phyloP scores from a whole-genome alignment of 2,888 invertebrate genomes.

The Phorcus lineatus region DNA sequence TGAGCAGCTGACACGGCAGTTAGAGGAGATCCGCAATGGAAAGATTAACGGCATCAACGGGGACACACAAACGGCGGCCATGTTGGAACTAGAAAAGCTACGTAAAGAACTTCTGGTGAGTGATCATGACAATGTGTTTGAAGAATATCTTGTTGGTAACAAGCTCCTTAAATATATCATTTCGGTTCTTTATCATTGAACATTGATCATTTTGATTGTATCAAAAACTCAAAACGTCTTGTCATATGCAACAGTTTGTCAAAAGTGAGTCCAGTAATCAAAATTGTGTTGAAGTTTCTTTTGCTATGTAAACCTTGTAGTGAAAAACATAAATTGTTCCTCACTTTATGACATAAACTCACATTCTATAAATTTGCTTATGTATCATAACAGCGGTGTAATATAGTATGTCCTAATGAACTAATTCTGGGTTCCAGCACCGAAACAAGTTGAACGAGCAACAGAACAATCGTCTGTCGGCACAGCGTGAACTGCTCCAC shows the following conservation, averaged over 20 bases:
- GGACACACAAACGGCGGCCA: slow-evolving; percentile 72
- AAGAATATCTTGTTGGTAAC: too few relatives aligned
- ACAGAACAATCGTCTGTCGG: slow-evolving; percentile 91
- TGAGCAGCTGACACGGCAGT: slow-evolving; percentile 94
- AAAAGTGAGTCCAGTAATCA: too few relatives aligned
- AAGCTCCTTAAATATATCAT: background rate
- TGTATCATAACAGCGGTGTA: too few relatives aligned
- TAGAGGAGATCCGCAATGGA: slow-evolving; percentile 89
- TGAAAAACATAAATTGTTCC: too few relatives aligned
- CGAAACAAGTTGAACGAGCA: slow-evolving; percentile 97
- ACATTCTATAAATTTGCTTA: too few relatives aligned
- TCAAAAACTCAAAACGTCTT: too few relatives aligned
- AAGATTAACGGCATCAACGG: slow-evolving; percentile 60
- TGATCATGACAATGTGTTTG: background rate
- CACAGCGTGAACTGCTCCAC: slow-evolving; percentile 90
- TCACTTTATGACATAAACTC: too few relatives aligned
- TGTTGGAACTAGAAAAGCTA: slow-evolving; percentile 92
- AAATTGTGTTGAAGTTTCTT: too few relatives aligned
- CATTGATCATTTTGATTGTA: background rate
- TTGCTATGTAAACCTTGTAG: too few relatives aligned
- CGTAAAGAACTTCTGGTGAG: slow-evolving; percentile 89
- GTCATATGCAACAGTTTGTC: too few relatives aligned
- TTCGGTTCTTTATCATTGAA: background rate
- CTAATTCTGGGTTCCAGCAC: slow-evolving; percentile 81
- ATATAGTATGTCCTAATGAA: background rate